Base-by-base conservation (phyloP, 2,888 invertebrate genomes). In the Diarsia rubi region DNA sequence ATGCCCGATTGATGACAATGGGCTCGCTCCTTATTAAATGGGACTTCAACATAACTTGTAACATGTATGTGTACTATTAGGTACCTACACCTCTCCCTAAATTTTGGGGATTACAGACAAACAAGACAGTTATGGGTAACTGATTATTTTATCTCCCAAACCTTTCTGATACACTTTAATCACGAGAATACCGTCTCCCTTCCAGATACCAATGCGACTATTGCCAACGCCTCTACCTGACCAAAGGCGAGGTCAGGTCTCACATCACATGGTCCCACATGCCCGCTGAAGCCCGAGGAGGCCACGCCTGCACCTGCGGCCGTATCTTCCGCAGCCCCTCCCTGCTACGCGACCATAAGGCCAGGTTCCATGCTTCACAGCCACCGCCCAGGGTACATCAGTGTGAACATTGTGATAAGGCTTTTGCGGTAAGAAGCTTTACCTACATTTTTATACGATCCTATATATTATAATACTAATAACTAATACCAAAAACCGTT, bases 211-310 rank as follows among this genome's bases (percentile, higher is more conserved):
- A 92, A 70, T 93, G 93, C 83, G 92, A 91, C 83, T 80, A 93
- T 84, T 93, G 93, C 88, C 84, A 89, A 72, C 90, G 90, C 12
- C 70, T 84, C 62, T 93, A 92, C 90, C 88, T 90, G 79, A 90
- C 92, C 0, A 93, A 93, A 72, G 92, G 90, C 85, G 93, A 93
- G 85, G 88, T 93, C 19, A 90, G 93, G 3, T 74, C 92, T 12
- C 93, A 93, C 90, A 92, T 93, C 78, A 81, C 83, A 76, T 93
- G 93, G 93, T 88, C 92, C 71, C 93, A 93, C 89, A 67, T 77
- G 78, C 70, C 75, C 42, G 75, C 86, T 59, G 82, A 81, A 11
- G 83, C 83, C 16, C 82, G 87, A 12, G 84, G 88, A 19, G 87
- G 87, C 0, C 92, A 91, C 88, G 87, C 88, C 42, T 92, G 92